Evolutionary conservation across 2,797 vertebrate species (phyloP).

Genomic region (Pelodytes ibericus): DNA sequence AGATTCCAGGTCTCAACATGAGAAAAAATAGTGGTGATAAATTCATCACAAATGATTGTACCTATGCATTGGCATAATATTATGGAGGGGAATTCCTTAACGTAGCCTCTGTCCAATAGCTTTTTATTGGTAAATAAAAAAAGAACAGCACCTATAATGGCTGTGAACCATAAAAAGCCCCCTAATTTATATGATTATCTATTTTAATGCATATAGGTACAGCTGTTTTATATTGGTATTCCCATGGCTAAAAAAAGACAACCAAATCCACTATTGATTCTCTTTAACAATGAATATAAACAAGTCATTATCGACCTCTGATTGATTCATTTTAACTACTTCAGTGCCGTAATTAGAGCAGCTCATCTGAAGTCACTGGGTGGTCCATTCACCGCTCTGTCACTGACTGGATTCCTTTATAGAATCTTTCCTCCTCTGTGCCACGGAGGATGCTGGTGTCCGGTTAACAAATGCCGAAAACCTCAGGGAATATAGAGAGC

Average conservation of each 20-base stretch:
- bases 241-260: neutral
- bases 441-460: neutral
- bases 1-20: too few species aligned
- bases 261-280: neutral
- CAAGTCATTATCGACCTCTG: neutral
- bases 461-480: neutral
- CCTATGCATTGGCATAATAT: too few species aligned
- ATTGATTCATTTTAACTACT: neutral
- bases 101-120: too few species aligned
- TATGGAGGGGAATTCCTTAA: too few species aligned
- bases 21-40: too few species aligned
- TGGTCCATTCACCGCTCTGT: neutral
- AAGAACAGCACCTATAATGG: too few species aligned
- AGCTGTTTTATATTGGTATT: too few species aligned
- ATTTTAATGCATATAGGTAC: too few species aligned
- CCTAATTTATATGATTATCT: too few species aligned
- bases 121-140: too few species aligned
- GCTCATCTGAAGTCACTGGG: neutral
- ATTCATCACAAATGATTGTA: too few species aligned
- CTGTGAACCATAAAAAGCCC: too few species aligned
- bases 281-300: neutral
- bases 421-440: neutral
- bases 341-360: neutral
- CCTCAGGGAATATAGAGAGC: constrained; percentile 7
- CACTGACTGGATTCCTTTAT: neutral